Conservation (phyloP, 2,113 vertebrate genomes). For the Ageneiosus marmoratus region DNA sequence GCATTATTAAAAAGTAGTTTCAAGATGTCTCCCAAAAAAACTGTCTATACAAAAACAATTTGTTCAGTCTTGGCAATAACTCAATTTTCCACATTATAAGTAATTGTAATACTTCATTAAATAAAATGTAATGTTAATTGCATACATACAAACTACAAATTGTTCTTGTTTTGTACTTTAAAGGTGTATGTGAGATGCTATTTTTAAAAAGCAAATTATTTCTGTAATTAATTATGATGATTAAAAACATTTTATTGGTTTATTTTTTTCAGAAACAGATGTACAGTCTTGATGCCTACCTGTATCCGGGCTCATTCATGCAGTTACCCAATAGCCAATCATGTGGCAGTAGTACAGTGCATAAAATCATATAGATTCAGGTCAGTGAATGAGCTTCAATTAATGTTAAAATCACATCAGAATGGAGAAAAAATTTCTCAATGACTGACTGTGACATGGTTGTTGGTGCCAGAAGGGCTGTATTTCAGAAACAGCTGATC, state of each 20-base stretch:
- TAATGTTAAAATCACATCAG: neutral
- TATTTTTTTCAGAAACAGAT: neutral
- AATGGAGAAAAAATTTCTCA: too few relatives aligned
- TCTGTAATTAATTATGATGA: neutral
- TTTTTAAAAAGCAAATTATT: neutral
- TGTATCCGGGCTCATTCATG: neutral
- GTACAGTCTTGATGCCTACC: neutral
- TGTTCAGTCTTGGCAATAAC: slow-evolving; percentile 52
- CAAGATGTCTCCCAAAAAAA: slow-evolving; percentile 10
- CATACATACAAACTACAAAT: neutral
- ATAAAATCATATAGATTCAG: neutral
- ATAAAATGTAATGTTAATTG: slow-evolving; percentile 42
- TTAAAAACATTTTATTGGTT: neutral
- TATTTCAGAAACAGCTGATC: too few relatives aligned
- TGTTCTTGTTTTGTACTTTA: neutral
- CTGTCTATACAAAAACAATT: slow-evolving; percentile 28
- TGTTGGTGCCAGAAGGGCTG: too few relatives aligned
- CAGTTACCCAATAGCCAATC: neutral
- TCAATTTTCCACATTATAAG: slow-evolving; percentile 45
- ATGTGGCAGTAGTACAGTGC: too few relatives aligned
- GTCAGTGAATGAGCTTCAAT: neutral
- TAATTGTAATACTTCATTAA: slow-evolving; percentile 47
- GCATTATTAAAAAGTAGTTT: slow-evolving; percentile 18
- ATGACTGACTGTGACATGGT: too few relatives aligned
- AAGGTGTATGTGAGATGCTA: neutral